phyloP scores from a whole-genome alignment of 2,888 invertebrate species.

The Macaria notata region DNA sequence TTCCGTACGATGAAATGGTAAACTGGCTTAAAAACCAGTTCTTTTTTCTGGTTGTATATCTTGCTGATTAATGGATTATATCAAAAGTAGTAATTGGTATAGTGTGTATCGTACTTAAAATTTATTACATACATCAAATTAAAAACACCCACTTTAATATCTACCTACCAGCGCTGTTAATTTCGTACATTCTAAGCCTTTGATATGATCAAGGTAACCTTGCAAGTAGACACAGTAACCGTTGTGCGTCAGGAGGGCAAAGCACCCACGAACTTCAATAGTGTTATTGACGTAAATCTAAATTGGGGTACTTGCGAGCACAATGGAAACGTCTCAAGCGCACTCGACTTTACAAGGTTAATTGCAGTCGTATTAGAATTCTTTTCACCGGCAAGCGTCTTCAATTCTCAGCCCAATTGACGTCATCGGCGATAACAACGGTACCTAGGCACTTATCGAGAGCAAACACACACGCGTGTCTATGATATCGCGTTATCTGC shows the following conservation, averaged over 20 bases:
- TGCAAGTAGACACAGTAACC: slow-evolving; percentile 3
- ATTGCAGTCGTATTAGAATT: slow-evolving; percentile 38
- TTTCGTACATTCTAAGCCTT: neutral
- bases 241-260: slow-evolving; percentile 14
- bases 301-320: slow-evolving; percentile 22
- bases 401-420: slow-evolving; percentile 55
- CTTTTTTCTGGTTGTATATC: no score
- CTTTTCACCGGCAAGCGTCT: slow-evolving; percentile 40
- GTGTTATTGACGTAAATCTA: slow-evolving; percentile 24
- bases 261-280: slow-evolving; percentile 22
- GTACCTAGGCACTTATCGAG: slow-evolving; percentile 46
- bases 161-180: no score
- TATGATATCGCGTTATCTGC: slow-evolving; percentile 50
- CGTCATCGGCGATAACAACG: slow-evolving; percentile 56
- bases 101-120: neutral
- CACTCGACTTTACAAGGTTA: slow-evolving; percentile 31
- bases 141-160: no score
- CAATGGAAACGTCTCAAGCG: slow-evolving; percentile 27
- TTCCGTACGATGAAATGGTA: slow-evolving; percentile 33
- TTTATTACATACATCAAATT: no score
- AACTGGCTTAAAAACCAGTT: neutral
- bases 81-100: neutral
- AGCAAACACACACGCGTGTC: slow-evolving; percentile 57
- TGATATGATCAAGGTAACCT: slow-evolving; percentile 15
- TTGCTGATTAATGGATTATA: no score